These are phyloP conservation scores for Lasioglossum lativentre DNA, from an alignment of 2,888 invertebrate genomes.

Conservation along the genomic window DNA sequence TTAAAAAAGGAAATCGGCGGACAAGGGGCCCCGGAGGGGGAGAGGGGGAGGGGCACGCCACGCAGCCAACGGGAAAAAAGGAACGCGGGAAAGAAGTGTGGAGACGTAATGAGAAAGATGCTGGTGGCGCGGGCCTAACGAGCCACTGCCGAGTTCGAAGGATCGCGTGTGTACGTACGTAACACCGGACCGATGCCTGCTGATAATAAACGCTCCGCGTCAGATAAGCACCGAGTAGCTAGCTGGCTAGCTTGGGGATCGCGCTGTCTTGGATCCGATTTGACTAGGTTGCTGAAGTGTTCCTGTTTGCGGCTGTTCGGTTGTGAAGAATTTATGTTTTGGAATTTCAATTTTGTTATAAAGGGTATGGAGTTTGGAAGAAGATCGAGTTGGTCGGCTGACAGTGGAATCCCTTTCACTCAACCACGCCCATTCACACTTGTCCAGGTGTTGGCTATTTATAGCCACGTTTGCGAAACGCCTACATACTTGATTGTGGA, in stretches of 20 bases:
- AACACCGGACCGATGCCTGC: constrained; percentile 19
- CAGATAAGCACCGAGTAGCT: constrained; percentile 53
- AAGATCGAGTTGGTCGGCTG: neutral
- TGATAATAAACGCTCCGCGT: constrained; percentile 46
- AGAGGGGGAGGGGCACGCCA: neutral
- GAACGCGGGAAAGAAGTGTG: constrained; percentile 43
- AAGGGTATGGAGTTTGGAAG: neutral
- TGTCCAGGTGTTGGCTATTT: neutral
- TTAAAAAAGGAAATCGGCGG: constrained; percentile 39
- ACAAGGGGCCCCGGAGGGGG: neutral
- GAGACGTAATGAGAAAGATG: constrained; percentile 63
- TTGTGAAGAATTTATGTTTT: neutral
- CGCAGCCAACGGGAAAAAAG: neutral
- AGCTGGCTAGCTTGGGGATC: neutral
- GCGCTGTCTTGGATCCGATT: neutral
- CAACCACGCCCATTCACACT: constrained; percentile 6
- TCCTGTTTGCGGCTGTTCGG: neutral
- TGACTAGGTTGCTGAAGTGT: neutral
- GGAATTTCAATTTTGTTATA: neutral
- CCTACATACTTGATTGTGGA: neutral
- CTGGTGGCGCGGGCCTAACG: constrained; percentile 61
- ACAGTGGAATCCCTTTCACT: neutral
- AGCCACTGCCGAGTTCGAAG: constrained; percentile 55
- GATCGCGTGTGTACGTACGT: constrained; percentile 47
- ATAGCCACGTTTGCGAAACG: neutral